Evolutionary conservation across 1,140 invertebrate species (phyloP), one percentile per base, ranked within the genome.

Genomic region (Chymomyza costata): DNA sequence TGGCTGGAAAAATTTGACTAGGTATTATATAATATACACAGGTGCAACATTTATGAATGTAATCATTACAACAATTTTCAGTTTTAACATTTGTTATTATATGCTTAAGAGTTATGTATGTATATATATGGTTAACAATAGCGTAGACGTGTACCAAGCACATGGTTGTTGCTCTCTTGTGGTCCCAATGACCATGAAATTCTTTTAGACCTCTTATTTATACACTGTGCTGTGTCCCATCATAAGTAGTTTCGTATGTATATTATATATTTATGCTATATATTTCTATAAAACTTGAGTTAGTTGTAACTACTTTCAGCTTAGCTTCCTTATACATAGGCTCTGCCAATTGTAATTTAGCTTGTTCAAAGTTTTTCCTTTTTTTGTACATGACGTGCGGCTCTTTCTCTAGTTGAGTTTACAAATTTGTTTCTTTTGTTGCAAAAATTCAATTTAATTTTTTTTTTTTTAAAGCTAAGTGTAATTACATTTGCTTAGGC

Each of bases 361-460:
- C 17, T 50, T 49, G 10, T 13, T 52, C 40, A 25, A 40, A 18
- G 15, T 18, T 47, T 14, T 10, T 14, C 15, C 18, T 16, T 38
- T 14, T 30, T 67, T 76, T 78, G 71, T 78, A 78, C 71, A 67
- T 78, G 55, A 35, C 54, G 71, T 80, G 71, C 71, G 64, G 73
- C 71, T n/a, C 19, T 41, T 41, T 21, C 39, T 63, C 47, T 53
- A 28, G 21, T 57, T 31, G 49, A 56, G 21, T 40, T 51, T 13
- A 21, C 13, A 41, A n/a, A n/a, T n/a, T 43, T 6, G 21, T 43
- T 30, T 19, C 6, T 13, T 50, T 48, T 50, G 13, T 43, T 16
- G 41, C 28, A 49, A 19, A 53, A 25, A 5, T 25, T 38, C 37
- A 51, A 53, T 53, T 61, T 55, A 50, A 30, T 52, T 49, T 50